phyloP scores from a whole-genome alignment of 2,888 invertebrate genomes.

The Idaea dimidiata region DNA sequence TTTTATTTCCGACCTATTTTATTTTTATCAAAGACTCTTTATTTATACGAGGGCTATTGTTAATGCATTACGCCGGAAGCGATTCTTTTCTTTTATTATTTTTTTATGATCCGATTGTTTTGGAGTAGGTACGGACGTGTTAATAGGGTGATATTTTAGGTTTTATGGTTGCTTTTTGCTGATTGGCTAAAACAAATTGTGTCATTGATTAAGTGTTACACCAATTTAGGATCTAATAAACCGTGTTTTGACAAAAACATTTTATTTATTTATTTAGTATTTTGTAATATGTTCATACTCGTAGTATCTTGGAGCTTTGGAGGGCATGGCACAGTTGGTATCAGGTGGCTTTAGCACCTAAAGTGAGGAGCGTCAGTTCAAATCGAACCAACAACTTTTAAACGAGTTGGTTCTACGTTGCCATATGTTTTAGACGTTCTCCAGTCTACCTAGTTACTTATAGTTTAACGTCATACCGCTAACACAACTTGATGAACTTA shows the following conservation, averaged over 20 bases:
- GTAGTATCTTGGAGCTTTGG: no score
- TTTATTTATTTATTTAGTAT: background rate
- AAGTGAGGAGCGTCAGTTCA: no score
- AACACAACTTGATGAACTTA: no score
- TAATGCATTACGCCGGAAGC: constrained; percentile 45
- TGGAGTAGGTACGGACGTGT: background rate
- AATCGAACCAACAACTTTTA: no score
- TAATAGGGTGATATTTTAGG: constrained; percentile 1
- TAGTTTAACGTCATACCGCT: no score
- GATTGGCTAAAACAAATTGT: background rate
- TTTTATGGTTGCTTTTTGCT: background rate
- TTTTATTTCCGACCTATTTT: constrained; percentile 61
- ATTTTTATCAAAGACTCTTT: constrained; percentile 48
- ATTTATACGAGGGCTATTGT: constrained; percentile 63
- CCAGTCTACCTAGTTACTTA: no score
- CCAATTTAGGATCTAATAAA: background rate
- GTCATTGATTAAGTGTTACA: background rate
- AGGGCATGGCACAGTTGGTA: no score
- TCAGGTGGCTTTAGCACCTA: no score
- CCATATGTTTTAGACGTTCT: no score
- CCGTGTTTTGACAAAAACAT: background rate
- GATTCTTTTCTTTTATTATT: constrained; percentile 38
- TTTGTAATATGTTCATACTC: no score
- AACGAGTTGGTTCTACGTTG: no score
- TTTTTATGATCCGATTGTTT: constrained; percentile 5